Base-by-base conservation (phyloP, 1,140 invertebrate species). In the Eciton burchellii region DNA sequence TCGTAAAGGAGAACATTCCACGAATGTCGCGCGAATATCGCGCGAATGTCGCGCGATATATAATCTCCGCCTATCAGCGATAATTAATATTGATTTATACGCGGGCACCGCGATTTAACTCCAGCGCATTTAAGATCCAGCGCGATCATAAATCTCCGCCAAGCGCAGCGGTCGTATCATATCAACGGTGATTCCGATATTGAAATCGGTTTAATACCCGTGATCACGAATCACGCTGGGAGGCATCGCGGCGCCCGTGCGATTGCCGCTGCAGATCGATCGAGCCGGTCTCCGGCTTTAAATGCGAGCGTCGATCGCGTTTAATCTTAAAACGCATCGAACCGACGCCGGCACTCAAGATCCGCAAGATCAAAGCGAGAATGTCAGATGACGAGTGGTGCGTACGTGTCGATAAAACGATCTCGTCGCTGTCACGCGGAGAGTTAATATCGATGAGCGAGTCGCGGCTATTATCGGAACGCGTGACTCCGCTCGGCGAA, bases 241-340 rank as follows among this genome's bases (percentile, higher is more conserved):
- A 66, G 74, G 74, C 63, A 79, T 79, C 84, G 72, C 85, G 85
- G 79, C 24, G 84, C n/a, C n/a, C n/a, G 66, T 83, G 76, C 82
- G 85, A 87, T 82, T 81, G 73, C 86, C 73, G 81, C 83, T 76
- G 73, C 73, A 63, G 52, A 52, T 59, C 62, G 84, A 86, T 86
- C 35, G 56, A 57, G 83, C 76, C 84, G 84, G 84, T 87, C 84
- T 86, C 49, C 66, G n/a, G n/a, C 81, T 86, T 85, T 84, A 74
- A 87, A 86, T 81, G 56, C 77, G 56, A 74, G 81, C 84, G 86
- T 84, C 82, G 56, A 54, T 70, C 73, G 19, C 74, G 86, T 66
- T 87, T 81, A 86, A 87, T 87, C 86, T 87, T 86, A 45, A 56
- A n/a, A 82, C 84, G 72, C 81, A 49, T 41, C 81, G 84, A 70